Base-by-base conservation (phyloP, 2,888 invertebrate genomes). In the Sinodicranocentrus sp. region DNA sequence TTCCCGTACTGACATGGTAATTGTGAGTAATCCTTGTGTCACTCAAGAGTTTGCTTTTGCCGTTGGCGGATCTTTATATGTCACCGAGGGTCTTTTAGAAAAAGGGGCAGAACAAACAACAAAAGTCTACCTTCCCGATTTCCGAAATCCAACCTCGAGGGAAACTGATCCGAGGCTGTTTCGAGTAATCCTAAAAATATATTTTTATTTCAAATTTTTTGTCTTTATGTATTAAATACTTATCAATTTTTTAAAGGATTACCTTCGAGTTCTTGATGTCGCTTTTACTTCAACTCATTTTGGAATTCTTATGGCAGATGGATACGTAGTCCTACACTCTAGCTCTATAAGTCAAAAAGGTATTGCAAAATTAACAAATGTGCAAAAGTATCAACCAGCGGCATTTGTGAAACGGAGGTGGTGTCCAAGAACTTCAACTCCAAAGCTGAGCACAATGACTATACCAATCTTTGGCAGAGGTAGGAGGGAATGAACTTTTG, bases 281-380 rank as follows among this genome's bases (percentile, higher is more conserved):
- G 70, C 78, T 0, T 84, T 86, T 44, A 86, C 84, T 8, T 82
- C 86, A n/a, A 86, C 86, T 0, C 86, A 86, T 33, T n/a, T 82
- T 0, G 82, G 28, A 0, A 23, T 84, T 17, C 33, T 86, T 13
- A 65, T 82, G 76, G n/a, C 77, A 0, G 84, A 84, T 13, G 57
- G 77, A n/a, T 54, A 48, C 21, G 25, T 84, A 1, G 25, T 82
- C 5, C 73, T 86, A n/a, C 84, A 86, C 25, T 21, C 86, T 8
- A 63, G 65, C 0, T 82, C 84, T 13, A 43, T 43, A 2, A 0
- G 17, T 17, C 23, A 39, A 19, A 78, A 72, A 59, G 86, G 86
- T 0, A 13, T 86, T 3, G 82, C 48, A 3, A 21, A 25, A 61
- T 17, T 84, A 21, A 21, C 25, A 0, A 21, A 52, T 10, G 48